These are phyloP conservation scores for Chrysina gloriosa DNA, from an alignment of 2,888 invertebrate species.

Conservation along the genomic window DNA sequence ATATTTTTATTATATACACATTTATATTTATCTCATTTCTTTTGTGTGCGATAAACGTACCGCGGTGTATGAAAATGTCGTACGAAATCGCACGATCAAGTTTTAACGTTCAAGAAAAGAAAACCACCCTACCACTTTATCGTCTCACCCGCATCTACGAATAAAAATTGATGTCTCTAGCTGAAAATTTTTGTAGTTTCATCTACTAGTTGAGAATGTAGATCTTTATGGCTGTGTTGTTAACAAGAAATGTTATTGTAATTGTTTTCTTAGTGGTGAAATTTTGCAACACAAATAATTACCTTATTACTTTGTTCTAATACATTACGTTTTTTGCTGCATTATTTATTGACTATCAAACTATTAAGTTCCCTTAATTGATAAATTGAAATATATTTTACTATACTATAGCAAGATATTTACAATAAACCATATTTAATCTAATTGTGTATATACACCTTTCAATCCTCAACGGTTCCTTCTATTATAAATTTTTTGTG, in stretches of 20 bases:
- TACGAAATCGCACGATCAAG: not conserved
- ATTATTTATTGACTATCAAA: constrained; percentile 55
- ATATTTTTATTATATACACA: constrained; percentile 27
- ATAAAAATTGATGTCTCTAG: constrained; percentile 20
- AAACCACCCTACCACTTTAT: not conserved
- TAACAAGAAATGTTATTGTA: constrained; percentile 48
- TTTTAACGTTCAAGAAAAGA: not conserved
- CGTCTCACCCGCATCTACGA: not conserved
- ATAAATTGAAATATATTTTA: constrained; percentile 58
- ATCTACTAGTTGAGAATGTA: constrained; percentile 51
- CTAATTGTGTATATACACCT: constrained; percentile 25
- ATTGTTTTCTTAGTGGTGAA: constrained; percentile 45
- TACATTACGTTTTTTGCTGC: constrained; percentile 49
- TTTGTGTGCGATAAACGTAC: not conserved
- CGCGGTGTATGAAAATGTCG: not conserved
- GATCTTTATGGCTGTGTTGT: constrained; percentile 61
- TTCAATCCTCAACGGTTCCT: not conserved
- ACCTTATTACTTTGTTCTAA: constrained; percentile 44
- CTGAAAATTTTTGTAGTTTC: constrained; percentile 26
- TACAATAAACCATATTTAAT: constrained; percentile 51
- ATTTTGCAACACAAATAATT: constrained; percentile 33
- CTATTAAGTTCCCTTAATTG: constrained; percentile 53
- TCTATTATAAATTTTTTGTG: no score
- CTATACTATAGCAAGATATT: constrained; percentile 56
- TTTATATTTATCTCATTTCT: constrained; percentile 10